Base-by-base conservation (phyloP, 1,140 invertebrate species). In the Ptiloglossa arizonensis region DNA sequence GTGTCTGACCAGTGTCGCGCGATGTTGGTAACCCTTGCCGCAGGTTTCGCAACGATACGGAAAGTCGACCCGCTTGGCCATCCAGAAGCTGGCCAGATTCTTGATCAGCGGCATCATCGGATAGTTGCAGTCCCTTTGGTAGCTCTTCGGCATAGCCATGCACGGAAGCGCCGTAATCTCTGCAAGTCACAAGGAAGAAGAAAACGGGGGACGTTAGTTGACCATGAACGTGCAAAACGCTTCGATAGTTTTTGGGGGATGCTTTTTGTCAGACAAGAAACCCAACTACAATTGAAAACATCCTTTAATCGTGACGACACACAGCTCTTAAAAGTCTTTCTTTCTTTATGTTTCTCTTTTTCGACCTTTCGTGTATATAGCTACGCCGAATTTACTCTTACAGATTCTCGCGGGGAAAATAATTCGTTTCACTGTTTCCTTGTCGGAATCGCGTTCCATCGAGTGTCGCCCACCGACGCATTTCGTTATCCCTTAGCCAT, bases 1-100 rank as follows among this genome's bases (percentile, higher is more conserved):
- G 79, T 95, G 94, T 13, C 94, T 92, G 80, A 93, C 92, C 32
- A 95, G 77, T 0, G 94, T 95, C 62, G 93, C 94, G 63, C 94
- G 91, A 76, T 94, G 93, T 74, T 94, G 93, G 83, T 95, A 95
- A 13, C 89, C 91, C 83, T 95, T 95, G 67, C 92, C 92, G 82
- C 94, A 95, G 27, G 92, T 93, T 22, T 93, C 92, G 87, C 95
- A 95, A 17, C 89, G 83, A 89, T 90, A 91, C 11, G 89, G 85
- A 52, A 89, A 91, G 9, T 87, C 87, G 11, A 79, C 72, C 13
- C 85, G 85, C 29, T 91, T 91, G 11, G 81, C 84, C 62, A 90
- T 67, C 90, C 90, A 92, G n/a, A 90, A 81, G 5, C 76, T 46
- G 6, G 89, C 78, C 46, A 91, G 59, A 69, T 91, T 85, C 75